These are phyloP conservation scores for Cryptosula pallasiana DNA, from an alignment of 2,888 invertebrate genomes.

Conservation along the genomic window DNA sequence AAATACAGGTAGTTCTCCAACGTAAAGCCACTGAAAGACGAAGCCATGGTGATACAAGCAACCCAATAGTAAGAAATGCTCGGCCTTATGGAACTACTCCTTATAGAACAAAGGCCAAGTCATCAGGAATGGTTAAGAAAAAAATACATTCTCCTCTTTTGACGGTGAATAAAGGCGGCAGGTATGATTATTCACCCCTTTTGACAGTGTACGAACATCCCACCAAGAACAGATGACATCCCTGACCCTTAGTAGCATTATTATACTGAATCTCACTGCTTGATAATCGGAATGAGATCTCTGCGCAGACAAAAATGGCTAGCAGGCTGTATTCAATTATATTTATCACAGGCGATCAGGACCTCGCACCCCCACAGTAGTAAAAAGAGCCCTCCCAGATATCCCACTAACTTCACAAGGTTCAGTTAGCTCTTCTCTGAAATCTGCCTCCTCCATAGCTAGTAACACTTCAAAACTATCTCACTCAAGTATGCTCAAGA, in stretches of 20 bases:
- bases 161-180: neutral
- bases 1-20: constrained; percentile 18
- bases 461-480: constrained; percentile 8
- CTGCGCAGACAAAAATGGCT: no score
- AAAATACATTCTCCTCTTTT: neutral
- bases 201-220: no score
- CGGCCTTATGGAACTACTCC: neutral
- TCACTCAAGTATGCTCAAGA: neutral
- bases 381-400: constrained; percentile 12
- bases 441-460: neutral
- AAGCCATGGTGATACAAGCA: neutral
- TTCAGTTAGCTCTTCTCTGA: neutral
- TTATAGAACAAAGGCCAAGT: neutral
- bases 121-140: constrained; percentile 14
- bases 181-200: neutral
- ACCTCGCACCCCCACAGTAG: neutral
- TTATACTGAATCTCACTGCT: no score
- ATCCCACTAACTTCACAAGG: neutral
- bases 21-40: constrained; percentile 5
- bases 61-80: neutral
- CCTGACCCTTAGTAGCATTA: no score
- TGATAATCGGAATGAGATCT: no score
- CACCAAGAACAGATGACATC: no score
- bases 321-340: no score
- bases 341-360: neutral